Evolutionary conservation across 2,888 invertebrate species (phyloP).

Genomic region (Cephus sareptanus): DNA sequence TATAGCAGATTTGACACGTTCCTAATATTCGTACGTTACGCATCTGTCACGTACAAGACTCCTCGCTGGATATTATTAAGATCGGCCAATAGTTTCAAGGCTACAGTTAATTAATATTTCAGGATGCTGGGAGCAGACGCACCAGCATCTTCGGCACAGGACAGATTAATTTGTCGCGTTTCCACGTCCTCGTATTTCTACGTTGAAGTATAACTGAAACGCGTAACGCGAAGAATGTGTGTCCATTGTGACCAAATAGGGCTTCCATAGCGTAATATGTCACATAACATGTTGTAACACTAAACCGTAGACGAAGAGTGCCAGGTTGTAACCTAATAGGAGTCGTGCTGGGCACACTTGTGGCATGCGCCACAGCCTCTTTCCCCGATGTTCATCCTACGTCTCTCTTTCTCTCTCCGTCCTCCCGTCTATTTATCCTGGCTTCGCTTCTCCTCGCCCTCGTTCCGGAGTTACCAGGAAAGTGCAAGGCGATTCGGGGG

Average conservation of each 20-base stretch:
- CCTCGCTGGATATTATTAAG: not conserved
- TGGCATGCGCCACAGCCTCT: constrained; percentile 55
- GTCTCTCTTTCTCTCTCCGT: constrained; percentile 16
- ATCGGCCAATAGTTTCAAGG: not conserved
- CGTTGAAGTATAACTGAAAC: constrained; percentile 35
- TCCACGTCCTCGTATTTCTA: constrained; percentile 32
- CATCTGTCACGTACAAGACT: not conserved
- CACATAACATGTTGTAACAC: constrained; percentile 46
- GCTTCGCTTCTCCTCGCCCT: constrained; percentile 8
- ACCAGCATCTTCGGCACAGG: constrained; percentile 1
- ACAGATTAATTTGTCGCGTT: constrained; percentile 39
- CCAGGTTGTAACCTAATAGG: constrained; percentile 56
- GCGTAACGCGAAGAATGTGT: constrained; percentile 22
- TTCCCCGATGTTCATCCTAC: constrained; percentile 19
- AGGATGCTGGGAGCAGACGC: not conserved
- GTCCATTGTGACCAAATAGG: constrained; percentile 40
- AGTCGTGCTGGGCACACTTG: constrained; percentile 57
- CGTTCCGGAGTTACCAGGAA: not conserved
- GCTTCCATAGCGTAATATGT: constrained; percentile 42
- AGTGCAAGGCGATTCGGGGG: not conserved
- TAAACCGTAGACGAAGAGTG: constrained; percentile 40
- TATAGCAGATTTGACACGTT: not conserved
- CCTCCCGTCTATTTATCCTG: not conserved
- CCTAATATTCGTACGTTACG: not conserved
- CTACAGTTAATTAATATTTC: not conserved